phyloP scores from a whole-genome alignment of 2,888 invertebrate genomes.

The Ctenicera cuprea region DNA sequence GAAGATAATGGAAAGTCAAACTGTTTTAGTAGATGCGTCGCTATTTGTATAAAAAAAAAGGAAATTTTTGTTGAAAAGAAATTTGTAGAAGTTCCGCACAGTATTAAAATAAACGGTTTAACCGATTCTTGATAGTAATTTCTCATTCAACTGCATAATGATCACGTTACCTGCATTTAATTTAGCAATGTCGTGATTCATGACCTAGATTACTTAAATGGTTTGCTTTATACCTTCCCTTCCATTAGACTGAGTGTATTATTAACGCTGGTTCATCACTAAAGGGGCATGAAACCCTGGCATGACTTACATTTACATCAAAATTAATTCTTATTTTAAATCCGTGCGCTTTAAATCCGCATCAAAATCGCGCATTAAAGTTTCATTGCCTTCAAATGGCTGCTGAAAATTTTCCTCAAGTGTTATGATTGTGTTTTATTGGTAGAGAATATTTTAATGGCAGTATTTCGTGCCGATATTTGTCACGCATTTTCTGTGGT shows the following conservation, averaged over 20 bases:
- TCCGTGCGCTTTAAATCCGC: neutral
- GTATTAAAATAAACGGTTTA: neutral
- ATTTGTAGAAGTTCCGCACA: too few relatives aligned
- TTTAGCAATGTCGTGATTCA: conserved; percentile 9
- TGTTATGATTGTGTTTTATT: conserved; percentile 21
- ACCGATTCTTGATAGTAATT: neutral
- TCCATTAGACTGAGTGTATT: conserved; percentile 3
- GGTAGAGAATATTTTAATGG: conserved; percentile 37
- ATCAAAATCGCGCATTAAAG: conserved; percentile 2
- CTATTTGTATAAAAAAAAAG: too few relatives aligned
- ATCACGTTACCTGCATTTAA: conserved; percentile 9
- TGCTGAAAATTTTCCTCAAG: conserved; percentile 20
- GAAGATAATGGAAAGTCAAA: too few relatives aligned
- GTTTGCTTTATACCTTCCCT: conserved; percentile 10
- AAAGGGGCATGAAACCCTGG: neutral
- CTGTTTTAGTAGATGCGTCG: too few relatives aligned
- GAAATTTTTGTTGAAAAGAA: too few relatives aligned
- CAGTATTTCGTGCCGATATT: conserved; percentile 30
- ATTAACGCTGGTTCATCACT: conserved; percentile 1
- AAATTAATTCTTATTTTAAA: conserved; percentile 11
- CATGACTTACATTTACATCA: neutral
- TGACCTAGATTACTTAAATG: neutral
- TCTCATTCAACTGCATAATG: conserved; percentile 6
- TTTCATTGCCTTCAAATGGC: conserved; percentile 10
- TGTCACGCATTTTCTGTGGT: conserved; percentile 31